Conservation (phyloP, 2,113 vertebrate genomes). For the Polypterus bichir region DNA sequence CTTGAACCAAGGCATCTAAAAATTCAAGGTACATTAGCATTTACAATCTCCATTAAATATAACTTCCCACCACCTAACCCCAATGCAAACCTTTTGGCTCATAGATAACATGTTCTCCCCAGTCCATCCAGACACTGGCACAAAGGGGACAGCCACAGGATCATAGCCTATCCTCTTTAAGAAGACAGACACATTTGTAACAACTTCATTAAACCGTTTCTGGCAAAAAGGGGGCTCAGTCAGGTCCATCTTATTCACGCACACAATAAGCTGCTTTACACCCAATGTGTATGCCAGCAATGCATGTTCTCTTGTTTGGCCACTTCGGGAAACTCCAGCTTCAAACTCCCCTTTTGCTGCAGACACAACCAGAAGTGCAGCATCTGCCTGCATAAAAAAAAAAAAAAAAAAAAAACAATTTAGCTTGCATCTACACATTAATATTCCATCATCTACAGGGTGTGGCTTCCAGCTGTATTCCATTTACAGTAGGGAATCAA, state of each 20-base stretch:
- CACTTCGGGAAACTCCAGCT: constrained; percentile 51
- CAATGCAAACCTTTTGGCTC: constrained; percentile 42
- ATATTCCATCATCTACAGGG: no score
- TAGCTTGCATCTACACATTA: no score
- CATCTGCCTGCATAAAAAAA: constrained; percentile 40
- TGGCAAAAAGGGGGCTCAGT: constrained; percentile 54
- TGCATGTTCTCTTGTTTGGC: constrained; percentile 57
- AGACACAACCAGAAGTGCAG: constrained; percentile 51
- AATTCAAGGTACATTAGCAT: not conserved
- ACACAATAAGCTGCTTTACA: constrained; percentile 63
- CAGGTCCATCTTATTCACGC: constrained; percentile 65
- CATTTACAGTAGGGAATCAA: no score
- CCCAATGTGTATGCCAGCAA: constrained; percentile 56
- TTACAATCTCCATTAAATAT: no score
- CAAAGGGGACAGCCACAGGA: constrained; percentile 37
- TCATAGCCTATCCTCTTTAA: constrained; percentile 60
- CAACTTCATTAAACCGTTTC: constrained; percentile 54
- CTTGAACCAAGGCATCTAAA: constrained; percentile 61
- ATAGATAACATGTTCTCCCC: constrained; percentile 57
- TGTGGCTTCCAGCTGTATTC: not conserved
- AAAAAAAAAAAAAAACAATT: no score
- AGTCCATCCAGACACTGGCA: constrained; percentile 57
- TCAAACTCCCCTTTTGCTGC: constrained; percentile 56
- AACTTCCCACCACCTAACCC: no score
- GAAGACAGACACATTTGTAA: constrained; percentile 43